phyloP scores from a whole-genome alignment of 2,888 invertebrate genomes.

The Rotaria macrura region DNA sequence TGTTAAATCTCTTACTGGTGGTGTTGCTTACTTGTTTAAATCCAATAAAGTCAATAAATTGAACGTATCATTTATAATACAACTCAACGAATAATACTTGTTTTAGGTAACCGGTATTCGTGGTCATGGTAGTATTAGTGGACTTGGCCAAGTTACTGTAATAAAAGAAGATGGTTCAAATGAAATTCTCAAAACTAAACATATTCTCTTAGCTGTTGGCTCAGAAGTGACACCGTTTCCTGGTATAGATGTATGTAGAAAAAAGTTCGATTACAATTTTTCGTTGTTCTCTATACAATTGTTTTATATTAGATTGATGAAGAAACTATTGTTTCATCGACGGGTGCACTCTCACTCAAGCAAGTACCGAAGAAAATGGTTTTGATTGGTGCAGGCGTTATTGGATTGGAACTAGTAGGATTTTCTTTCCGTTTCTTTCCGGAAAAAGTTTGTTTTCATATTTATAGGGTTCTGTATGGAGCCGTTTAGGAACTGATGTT shows the following conservation, averaged over 20 bases:
- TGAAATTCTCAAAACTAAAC: conserved; percentile 72
- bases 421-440: conserved; percentile 20
- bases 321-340: conserved; percentile 81
- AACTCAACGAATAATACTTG: too few species aligned
- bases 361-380: conserved; percentile 76
- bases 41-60: conserved; percentile 70
- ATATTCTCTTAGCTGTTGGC: conserved; percentile 92
- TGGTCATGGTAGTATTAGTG: conserved; percentile 78
- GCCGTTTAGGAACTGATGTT: conserved; percentile 80
- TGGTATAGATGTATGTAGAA: conserved; percentile 64
- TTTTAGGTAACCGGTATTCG: conserved; percentile 52
- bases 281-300: neutral
- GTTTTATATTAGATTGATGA: conserved; percentile 84
- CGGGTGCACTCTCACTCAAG: conserved; percentile 80
- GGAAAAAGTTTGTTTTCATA: conserved; percentile 19
- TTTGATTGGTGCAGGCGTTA: conserved; percentile 96
- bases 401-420: conserved; percentile 80
- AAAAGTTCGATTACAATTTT: neutral
- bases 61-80: too few species aligned
- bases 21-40: conserved; percentile 88
- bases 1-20: conserved; percentile 82
- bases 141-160: conserved; percentile 78
- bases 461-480: conserved; percentile 77
- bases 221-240: conserved; percentile 89
- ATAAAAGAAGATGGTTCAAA: conserved; percentile 67